These are phyloP conservation scores for Montipora cactus DNA, from an alignment of 64 coral and sea anemone species.

Conservation along the genomic window DNA sequence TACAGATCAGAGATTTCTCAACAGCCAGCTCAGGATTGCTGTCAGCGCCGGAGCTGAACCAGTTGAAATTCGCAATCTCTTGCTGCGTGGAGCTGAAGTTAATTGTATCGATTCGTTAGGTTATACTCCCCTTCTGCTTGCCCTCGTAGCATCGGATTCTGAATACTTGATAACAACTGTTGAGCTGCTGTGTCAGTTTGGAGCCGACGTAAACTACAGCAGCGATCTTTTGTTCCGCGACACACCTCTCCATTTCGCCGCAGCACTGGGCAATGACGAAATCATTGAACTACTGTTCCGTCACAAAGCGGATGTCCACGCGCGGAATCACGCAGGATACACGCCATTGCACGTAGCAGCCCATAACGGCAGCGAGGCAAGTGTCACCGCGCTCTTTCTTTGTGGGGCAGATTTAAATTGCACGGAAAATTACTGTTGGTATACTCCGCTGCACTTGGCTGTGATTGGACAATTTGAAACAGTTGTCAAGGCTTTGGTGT, in stretches of 20 bases:
- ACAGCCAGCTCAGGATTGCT: constrained; percentile 31
- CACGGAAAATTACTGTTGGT: constrained; percentile 74
- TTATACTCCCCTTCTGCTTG: constrained; percentile 66
- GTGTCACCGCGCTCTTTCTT: constrained; percentile 54
- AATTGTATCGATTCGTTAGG: constrained; percentile 67
- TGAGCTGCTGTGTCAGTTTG: constrained; percentile 64
- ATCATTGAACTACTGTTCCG: constrained; percentile 46
- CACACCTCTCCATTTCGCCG: constrained; percentile 75
- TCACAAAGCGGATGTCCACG: constrained; percentile 57
- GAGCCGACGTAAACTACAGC: constrained; percentile 80
- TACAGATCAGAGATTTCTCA: not conserved
- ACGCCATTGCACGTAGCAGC: constrained; percentile 79
- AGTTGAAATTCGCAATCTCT: not conserved
- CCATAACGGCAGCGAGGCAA: constrained; percentile 58
- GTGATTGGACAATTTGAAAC: constrained; percentile 53
- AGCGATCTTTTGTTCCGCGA: constrained; percentile 69
- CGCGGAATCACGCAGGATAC: constrained; percentile 79
- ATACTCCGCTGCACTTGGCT: constrained; percentile 77
- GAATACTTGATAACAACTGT: constrained; percentile 27
- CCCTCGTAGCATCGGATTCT: constrained; percentile 1
- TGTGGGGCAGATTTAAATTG: constrained; percentile 68
- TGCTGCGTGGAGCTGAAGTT: constrained; percentile 71
- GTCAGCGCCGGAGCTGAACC: constrained; percentile 43
- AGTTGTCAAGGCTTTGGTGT: constrained; percentile 35
- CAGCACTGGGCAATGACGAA: not conserved